phyloP scores from a whole-genome alignment of 2,888 invertebrate genomes.

The Electrophaes corylata region DNA sequence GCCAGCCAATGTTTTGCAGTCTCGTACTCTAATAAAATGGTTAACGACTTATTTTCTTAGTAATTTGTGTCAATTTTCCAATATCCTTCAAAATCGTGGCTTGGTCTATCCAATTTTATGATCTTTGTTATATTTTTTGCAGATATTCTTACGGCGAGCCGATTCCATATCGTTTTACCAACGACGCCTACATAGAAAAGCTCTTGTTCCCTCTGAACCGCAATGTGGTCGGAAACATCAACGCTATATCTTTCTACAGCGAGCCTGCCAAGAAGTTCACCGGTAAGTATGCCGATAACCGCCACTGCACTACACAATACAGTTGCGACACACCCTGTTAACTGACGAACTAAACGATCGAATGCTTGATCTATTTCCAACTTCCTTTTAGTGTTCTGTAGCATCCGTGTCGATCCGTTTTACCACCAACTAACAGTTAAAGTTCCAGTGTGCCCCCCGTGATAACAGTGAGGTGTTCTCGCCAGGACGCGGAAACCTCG shows the following conservation, averaged over 20 bases:
- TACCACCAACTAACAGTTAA: constrained; percentile 67
- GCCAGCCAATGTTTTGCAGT: constrained; percentile 70
- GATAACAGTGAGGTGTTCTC: constrained; percentile 77
- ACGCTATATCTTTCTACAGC: constrained; percentile 87
- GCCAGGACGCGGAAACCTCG: constrained; percentile 92
- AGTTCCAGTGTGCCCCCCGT: constrained; percentile 69
- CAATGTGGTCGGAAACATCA: constrained; percentile 85
- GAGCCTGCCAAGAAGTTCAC: constrained; percentile 88
- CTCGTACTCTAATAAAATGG: constrained; percentile 60
- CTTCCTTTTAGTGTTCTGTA: constrained; percentile 37
- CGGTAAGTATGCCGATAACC: constrained; percentile 75
- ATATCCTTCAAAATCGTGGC: constrained; percentile 22
- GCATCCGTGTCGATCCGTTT: constrained; percentile 44
- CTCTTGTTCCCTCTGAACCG: constrained; percentile 86
- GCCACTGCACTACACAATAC: constrained; percentile 35
- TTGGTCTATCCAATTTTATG: constrained; percentile 18
- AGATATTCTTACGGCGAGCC: constrained; percentile 83
- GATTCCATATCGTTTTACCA: constrained; percentile 85
- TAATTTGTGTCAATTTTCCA: constrained; percentile 27
- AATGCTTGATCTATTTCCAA: constrained; percentile 38
- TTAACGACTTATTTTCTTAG: constrained; percentile 64
- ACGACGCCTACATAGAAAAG: constrained; percentile 89
- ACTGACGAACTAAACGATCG: constrained; percentile 46
- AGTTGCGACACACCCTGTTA: constrained; percentile 37
- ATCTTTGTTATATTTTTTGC: constrained; percentile 39